These are phyloP conservation scores for Gnathonemus longibarbis DNA, from an alignment of 2,113 vertebrate species.

Conservation along the genomic window DNA sequence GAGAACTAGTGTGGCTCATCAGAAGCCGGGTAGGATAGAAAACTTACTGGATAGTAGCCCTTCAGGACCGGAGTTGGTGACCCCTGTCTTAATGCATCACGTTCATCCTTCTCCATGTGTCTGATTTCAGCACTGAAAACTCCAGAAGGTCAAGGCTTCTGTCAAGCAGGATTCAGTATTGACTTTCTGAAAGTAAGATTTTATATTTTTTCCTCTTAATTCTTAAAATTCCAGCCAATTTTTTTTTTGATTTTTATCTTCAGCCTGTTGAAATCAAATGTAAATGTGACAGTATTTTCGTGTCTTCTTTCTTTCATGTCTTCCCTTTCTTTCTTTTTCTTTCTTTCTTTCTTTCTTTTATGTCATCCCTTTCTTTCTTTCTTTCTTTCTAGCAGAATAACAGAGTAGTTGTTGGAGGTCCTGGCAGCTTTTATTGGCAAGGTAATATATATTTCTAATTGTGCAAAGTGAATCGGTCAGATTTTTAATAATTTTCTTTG, in stretches of 20 bases:
- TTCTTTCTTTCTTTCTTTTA: slow-evolving; percentile 17
- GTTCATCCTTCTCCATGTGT: background rate
- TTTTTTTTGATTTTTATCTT: background rate
- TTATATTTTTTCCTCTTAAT: background rate
- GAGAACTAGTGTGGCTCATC: no score
- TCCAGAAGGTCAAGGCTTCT: slow-evolving; percentile 94
- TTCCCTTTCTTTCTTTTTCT: background rate
- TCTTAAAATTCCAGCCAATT: background rate
- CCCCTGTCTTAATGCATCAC: background rate
- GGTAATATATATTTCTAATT: slow-evolving; percentile 57
- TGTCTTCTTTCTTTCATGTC: slow-evolving; percentile 16
- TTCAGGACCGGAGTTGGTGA: no score
- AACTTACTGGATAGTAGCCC: no score
- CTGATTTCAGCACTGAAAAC: slow-evolving; percentile 65
- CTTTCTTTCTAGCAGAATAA: slow-evolving; percentile 58
- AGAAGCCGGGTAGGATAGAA: no score
- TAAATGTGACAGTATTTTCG: background rate
- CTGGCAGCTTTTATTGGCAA: slow-evolving; percentile 98
- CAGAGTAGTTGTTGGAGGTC: slow-evolving; percentile 86
- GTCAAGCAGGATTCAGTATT: slow-evolving; percentile 95
- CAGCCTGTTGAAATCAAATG: background rate
- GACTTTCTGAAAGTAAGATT: slow-evolving; percentile 80
- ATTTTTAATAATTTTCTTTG: background rate
- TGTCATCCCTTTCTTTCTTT: slow-evolving; percentile 14
- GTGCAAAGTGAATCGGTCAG: background rate